phyloP scores from a whole-genome alignment of 2,797 vertebrate genomes.

The Potorous gilbertii region DNA sequence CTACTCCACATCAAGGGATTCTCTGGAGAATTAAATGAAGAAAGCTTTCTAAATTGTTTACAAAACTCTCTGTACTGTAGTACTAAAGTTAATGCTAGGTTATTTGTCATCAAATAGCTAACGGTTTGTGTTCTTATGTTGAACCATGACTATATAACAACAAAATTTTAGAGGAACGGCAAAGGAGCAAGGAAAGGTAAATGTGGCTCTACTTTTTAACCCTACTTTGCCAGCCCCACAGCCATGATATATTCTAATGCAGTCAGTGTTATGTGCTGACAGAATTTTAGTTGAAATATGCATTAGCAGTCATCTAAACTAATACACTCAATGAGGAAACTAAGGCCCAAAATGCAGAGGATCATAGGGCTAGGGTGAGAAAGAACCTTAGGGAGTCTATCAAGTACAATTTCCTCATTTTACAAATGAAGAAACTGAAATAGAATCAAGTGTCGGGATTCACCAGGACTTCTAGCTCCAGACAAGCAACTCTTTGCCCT shows the following conservation, averaged over 20 bases:
- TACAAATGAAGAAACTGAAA: background rate
- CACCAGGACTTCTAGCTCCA: background rate
- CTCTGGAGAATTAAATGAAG: background rate
- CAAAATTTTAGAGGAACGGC: background rate
- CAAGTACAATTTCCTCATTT: background rate
- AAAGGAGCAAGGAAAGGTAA: background rate
- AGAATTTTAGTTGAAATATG: background rate
- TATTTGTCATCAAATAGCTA: background rate
- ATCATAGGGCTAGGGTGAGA: background rate
- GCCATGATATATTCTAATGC: background rate
- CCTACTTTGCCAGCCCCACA: background rate
- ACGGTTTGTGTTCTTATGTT: background rate
- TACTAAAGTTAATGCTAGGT: background rate
- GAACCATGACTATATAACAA: background rate
- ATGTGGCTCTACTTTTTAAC: background rate
- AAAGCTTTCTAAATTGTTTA: background rate
- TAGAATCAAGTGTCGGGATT: background rate
- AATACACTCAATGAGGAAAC: background rate
- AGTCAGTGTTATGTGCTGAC: background rate
- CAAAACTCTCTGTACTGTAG: background rate
- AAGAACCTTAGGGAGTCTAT: background rate
- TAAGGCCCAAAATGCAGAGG: no score
- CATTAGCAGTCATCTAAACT: background rate
- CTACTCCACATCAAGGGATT: background rate
- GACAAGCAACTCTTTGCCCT: background rate